Base-by-base conservation (phyloP, 2,797 vertebrate genomes). In the Miichthys miiuy region DNA sequence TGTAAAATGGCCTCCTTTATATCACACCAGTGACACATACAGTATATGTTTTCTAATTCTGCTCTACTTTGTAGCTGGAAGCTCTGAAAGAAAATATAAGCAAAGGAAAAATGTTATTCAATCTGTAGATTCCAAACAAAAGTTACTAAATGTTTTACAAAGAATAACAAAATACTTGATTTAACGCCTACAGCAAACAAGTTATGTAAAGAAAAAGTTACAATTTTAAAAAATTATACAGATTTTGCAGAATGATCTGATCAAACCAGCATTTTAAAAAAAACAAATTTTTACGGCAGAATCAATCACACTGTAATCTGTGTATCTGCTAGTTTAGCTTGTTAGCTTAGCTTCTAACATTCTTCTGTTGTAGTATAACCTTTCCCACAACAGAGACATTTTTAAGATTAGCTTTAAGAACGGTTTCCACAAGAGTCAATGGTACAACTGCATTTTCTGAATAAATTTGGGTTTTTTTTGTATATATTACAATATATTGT, bases 1-100 rank as follows among this genome's bases (percentile, higher is more conserved):
- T 60, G 72, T 82, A 67, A 91, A 86, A 77, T 4, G 14, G 27
- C 54, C 72, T 81, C 56, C 70, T 34, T 75, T 0, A 50, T 75
- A 79, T 81, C 65, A 79, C 62, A 81, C 6, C 46, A 51, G 20
- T 50, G 56, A 76, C 60, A 65, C 65, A 50, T 1, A 62, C 34
- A 38, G 34, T 38, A 38, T 9, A 55, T 54, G 48, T 76, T 68
- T 75, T 60, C 41, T 42, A 0, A 20, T 42, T 55, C 8, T 25
- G 13, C 14, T 52, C 9, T 7, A 0, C 46, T 63, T 52, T 46
- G n/a, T 20, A 30, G n/a, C 17, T 18, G 6, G n/a, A 66, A 10
- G 52, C 38, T 47, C 9, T 17, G 25, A 64, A 18, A 48, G 4
- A 41, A 27, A 21, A 68, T 6, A 62, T 5, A 30, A 57, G 5